Evolutionary conservation across 2,113 vertebrate species (phyloP).

Genomic region (Ciconia boyciana): DNA sequence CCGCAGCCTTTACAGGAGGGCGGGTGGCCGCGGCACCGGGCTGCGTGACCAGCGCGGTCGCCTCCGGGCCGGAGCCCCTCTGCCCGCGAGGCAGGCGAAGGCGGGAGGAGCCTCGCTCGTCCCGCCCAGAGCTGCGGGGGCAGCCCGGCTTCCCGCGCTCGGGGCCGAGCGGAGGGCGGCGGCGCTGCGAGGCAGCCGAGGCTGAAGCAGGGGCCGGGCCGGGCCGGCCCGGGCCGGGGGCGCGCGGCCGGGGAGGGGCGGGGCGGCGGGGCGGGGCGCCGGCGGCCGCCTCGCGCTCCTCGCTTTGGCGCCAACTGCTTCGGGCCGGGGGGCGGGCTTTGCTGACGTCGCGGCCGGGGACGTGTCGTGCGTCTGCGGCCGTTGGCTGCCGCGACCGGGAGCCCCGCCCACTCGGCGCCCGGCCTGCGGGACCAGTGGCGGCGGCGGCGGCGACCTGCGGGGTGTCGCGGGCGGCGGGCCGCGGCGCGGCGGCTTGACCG

Average conservation of each 20-base stretch:
- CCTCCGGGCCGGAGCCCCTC: no score
- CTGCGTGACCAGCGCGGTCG: not conserved
- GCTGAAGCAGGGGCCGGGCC: accelerated
- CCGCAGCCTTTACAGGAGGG: not conserved
- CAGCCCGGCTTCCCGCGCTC: not conserved
- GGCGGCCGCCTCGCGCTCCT: not conserved
- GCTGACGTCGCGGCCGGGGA: not conserved
- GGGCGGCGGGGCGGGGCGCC: not conserved
- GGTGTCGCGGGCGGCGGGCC: not conserved
- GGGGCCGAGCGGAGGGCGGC: not conserved
- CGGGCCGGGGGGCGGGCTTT: not conserved
- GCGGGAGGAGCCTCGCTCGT: not conserved
- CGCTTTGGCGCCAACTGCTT: slow-evolving; percentile 48
- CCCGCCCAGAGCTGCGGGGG: no score
- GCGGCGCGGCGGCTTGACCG: not conserved
- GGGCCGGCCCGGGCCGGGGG: no score
- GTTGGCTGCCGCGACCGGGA: not conserved
- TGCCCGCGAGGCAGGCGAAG: not conserved
- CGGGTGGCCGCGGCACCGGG: not conserved
- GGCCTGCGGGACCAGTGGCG: not conserved
- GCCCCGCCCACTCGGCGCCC: not conserved
- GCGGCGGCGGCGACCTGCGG: not conserved
- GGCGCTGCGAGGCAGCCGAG: no score
- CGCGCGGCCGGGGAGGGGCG: not conserved
- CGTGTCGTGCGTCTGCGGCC: not conserved